Conservation (phyloP, 2,113 vertebrate genomes). For the Echinops telfairi region DNA sequence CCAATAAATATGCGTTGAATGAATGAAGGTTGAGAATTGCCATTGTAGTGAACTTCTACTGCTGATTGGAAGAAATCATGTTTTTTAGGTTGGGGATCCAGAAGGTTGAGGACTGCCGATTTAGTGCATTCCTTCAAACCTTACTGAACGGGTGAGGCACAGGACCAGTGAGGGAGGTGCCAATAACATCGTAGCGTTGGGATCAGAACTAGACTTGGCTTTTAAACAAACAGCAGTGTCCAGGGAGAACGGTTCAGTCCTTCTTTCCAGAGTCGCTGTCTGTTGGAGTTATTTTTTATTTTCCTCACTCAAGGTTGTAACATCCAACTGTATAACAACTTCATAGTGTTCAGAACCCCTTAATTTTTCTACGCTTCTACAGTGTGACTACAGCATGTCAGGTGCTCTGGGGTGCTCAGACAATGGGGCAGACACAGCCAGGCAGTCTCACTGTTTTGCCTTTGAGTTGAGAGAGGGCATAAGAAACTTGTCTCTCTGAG, state of each 20-base stretch:
- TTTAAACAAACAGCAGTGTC: neutral
- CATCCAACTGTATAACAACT: neutral
- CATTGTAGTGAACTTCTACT: neutral
- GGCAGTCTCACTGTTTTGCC: neutral
- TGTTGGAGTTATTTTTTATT: neutral
- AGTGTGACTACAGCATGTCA: neutral
- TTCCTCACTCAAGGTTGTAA: too few species aligned
- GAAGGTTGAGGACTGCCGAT: neutral
- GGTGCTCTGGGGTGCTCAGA: neutral
- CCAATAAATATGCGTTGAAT: neutral
- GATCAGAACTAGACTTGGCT: neutral
- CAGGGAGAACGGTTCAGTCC: neutral
- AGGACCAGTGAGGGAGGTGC: neutral
- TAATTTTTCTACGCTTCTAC: neutral
- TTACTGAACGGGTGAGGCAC: neutral
- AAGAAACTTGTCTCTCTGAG: too few species aligned
- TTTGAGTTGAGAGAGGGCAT: too few species aligned
- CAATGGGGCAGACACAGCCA: neutral
- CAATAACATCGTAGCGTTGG: neutral
- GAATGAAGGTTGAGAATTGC: neutral
- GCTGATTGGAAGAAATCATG: neutral
- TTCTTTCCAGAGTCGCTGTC: conserved; percentile 6
- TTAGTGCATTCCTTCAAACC: neutral
- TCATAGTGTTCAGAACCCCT: neutral
- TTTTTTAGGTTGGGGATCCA: neutral